phyloP scores from a whole-genome alignment of 2,113 vertebrate species.

The Pachyramphus minor region DNA sequence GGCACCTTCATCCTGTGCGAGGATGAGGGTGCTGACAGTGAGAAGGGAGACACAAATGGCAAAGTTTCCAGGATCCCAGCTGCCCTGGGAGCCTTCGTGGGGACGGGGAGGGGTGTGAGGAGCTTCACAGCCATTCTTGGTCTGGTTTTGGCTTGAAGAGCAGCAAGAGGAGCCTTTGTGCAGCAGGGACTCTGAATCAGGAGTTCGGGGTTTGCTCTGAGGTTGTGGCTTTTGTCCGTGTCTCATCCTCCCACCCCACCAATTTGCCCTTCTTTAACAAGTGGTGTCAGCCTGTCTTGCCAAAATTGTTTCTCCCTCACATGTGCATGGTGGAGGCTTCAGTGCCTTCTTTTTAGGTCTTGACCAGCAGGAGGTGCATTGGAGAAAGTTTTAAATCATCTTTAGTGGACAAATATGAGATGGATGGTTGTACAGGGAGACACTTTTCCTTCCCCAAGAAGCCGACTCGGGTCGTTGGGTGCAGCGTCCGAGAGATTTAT shows the following conservation, averaged over 20 bases:
- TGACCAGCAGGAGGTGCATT: too few relatives aligned
- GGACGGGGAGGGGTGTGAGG: background rate
- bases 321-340: background rate
- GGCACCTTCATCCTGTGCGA: background rate
- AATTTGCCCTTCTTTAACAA: background rate
- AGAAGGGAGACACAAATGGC: background rate
- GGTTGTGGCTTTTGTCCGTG: background rate
- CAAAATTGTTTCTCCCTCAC: background rate
- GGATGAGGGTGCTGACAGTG: rapidly evolving
- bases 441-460: background rate
- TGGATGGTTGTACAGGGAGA: background rate
- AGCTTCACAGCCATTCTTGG: rapidly evolving
- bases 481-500: background rate
- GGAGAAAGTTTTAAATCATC: background rate
- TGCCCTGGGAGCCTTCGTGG: rapidly evolving
- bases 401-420: background rate
- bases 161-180: background rate
- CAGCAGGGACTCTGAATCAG: background rate
- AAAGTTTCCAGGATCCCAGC: background rate
- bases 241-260: rapidly evolving
- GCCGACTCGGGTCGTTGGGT: rapidly evolving
- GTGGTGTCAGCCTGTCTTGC: rapidly evolving
- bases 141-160: background rate
- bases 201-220: background rate
- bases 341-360: background rate